A percentile compares a stretch with the other conserved stretches of the same genome.
Evolutionary conservation across 2,797 vertebrate species (phyloP).

Genomic region (Anolis apletophallus): DNA sequence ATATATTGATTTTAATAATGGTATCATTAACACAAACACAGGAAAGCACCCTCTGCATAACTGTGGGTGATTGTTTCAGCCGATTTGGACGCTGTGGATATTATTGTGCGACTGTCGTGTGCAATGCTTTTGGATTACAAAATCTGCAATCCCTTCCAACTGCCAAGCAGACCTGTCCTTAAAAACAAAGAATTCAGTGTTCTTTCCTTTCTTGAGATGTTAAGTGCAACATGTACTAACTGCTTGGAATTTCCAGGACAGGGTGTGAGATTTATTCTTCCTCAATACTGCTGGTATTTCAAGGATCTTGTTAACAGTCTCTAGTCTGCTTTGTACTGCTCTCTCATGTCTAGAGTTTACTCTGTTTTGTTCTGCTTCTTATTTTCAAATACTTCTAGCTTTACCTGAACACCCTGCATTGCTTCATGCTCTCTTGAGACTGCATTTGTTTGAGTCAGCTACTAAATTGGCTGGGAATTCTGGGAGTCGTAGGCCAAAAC

Average conservation of each 20-base stretch:
- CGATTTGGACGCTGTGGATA: no score
- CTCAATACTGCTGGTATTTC: neutral
- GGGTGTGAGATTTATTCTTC: neutral
- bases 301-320: neutral
- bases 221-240: neutral
- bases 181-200: neutral
- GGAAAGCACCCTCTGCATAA: no score
- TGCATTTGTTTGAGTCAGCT: neutral
- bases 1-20: no score
- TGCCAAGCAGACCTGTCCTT: neutral
- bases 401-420: no score
- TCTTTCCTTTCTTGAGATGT: neutral
- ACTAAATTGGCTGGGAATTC: no score
- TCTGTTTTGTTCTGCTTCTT: neutral
- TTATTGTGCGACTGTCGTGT: neutral
- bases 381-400: neutral
- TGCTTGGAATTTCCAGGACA: constrained; percentile 7
- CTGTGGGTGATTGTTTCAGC: no score
- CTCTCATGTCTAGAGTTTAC: no score
- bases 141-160: neutral
- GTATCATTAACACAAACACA: no score
- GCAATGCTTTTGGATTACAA: neutral
- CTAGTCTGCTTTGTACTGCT: neutral
- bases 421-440: neutral
- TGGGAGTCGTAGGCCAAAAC: no score